Evolutionary conservation across 2,113 vertebrate genomes (phyloP), one percentile per base, ranked within the genome.

Genomic region (Otocyon megalotis): DNA sequence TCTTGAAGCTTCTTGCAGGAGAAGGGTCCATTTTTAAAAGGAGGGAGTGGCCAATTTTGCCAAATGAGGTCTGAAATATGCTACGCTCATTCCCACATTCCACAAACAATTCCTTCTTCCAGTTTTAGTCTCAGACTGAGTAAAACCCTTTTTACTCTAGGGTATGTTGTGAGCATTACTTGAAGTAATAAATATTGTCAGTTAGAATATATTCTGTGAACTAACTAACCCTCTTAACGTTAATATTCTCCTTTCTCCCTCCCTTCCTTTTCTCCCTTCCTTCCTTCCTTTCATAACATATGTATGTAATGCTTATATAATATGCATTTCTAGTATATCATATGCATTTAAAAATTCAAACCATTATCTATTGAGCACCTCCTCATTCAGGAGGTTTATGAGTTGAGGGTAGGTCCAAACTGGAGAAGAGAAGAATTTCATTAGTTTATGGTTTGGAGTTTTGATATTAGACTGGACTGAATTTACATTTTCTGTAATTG

Each of bases 121-220:
- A 35, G 32, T 71, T 89, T 84, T 54, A 63, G 17, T 19, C 53
- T 89, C 48, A 50, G 60, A 77, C 17, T 84, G n/a, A n/a, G n/a
- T 89, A 95, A 88, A 79, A 88, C 60, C 37, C 48, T 88, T n/a
- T 74, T 93, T 92, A 84, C 9, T 14, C 48, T 50, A 92, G 37
- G 71, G 19, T 74, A 84, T 88, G 8, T 54, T 92, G 9, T 20
- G 4, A 84, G 13, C 84, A 76, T 91, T 28, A 82, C 58, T 69
- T 79, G 28, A 92, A 88, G 63, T 84, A 69, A 53, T 87, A 80
- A 54, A 58, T 69, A 60, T 43, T 54, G 28, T 83, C n/a, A 88
- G 4, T 88, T 97, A 96, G 37, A 77, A 69, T 28, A 14, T 56
- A 37, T 58, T 88, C 11, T 91, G 43, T 95, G 58, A 72, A 54